Conservation (phyloP, 2,888 invertebrate genomes). For the Margaritifera margaritifera region DNA sequence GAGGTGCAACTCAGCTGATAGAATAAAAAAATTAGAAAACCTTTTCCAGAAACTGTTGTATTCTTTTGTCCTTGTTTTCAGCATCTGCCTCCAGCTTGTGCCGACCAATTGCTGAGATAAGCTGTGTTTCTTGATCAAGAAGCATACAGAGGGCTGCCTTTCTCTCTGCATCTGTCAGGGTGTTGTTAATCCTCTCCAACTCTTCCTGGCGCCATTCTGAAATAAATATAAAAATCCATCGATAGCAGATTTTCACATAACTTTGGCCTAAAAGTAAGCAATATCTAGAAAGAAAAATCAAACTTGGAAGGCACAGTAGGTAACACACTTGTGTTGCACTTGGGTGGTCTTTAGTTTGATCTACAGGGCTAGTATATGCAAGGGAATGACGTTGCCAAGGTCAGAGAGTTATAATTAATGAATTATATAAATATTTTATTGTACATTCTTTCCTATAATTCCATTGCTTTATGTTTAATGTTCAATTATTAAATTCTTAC, state of each 20-base stretch:
- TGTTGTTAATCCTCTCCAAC: slow-evolving; percentile 67
- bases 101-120: slow-evolving; percentile 72
- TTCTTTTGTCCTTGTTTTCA: slow-evolving; percentile 65
- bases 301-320: no score
- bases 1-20: no score
- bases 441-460: no score
- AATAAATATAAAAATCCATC: slow-evolving; percentile 8
- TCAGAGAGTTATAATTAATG: no score
- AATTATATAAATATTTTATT: no score
- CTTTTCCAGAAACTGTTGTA: slow-evolving; percentile 70
- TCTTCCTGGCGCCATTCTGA: slow-evolving; percentile 72
- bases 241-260: not conserved
- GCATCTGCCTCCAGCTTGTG: slow-evolving; percentile 69
- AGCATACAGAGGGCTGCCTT: slow-evolving; percentile 74
- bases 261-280: not conserved
- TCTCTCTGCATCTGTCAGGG: slow-evolving; percentile 69
- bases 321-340: no score
- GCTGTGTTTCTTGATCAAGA: slow-evolving; percentile 72
- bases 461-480: no score
- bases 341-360: no score
- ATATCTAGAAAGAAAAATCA: no score
- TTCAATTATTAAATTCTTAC: no score
- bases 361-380: no score
- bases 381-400: no score
- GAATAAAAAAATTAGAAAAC: slow-evolving; percentile 31